Conservation (phyloP, 2,113 vertebrate genomes). For the Podarcis muralis region DNA sequence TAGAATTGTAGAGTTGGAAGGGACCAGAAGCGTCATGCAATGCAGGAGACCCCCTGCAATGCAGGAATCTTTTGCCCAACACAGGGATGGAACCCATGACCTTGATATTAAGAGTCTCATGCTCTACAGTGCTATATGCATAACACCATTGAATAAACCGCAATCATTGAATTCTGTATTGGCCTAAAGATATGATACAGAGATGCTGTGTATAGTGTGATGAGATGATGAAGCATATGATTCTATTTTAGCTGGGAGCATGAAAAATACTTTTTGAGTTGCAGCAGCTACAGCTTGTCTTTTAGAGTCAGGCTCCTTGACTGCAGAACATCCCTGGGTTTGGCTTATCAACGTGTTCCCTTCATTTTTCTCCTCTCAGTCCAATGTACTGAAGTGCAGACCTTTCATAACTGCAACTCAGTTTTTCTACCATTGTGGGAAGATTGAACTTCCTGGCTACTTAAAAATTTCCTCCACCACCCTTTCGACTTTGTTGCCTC, state of each 20-base stretch:
- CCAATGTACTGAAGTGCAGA: not conserved
- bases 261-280: not conserved
- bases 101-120: no score
- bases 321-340: not conserved
- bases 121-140: no score
- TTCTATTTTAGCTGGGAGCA: not conserved
- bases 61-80: no score
- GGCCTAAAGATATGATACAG: not conserved
- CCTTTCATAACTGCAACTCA: not conserved
- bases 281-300: not conserved
- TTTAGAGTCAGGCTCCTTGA: not conserved
- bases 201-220: not conserved
- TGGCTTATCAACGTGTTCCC: accelerated
- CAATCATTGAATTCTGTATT: not conserved
- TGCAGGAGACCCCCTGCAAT: no score
- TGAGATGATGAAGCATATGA: not conserved
- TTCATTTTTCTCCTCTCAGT: not conserved
- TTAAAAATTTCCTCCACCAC: accelerated
- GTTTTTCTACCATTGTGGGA: not conserved
- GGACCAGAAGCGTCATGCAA: no score
- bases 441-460: not conserved
- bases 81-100: no score
- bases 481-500: not conserved
- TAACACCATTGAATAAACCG: not conserved
- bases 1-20: no score